Base-by-base conservation (phyloP, 2,113 vertebrate genomes). In the Pedionomus torquatus region DNA sequence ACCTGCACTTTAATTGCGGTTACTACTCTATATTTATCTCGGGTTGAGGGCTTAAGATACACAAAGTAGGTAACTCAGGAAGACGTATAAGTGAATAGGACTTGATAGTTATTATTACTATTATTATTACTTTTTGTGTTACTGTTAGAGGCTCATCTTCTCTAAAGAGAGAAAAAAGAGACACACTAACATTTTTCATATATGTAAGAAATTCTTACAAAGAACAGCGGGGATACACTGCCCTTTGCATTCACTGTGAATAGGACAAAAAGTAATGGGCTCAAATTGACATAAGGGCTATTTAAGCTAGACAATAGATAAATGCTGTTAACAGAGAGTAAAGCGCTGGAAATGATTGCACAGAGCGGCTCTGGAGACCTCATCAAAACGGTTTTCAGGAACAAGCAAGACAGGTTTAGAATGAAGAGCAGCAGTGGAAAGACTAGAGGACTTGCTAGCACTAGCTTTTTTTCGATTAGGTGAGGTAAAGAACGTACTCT, bases 1-100 rank as follows among this genome's bases (percentile, higher is more conserved):
- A 21, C 21, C 69, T 7, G 16, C 1, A 0, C 64, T 21, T 64
- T 7, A 19, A 25, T 18, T 13, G 41, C 3, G 16, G 13, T 11
- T 1, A 2, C 28, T 33, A 1, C 4, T 55, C 61, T 10, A 0
- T 14, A 11, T 20, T 49, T 46, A 31, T 7, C 31, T 19, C 33
- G 1, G 3, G 35, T 55, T 1, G 13, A 49, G 17, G 11, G 44
- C 6, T 2, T 8, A 17, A 58, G 61, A n/a, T 2, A 31, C 30
- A 13, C 33, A 6, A 10, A 17, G 63, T 2, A 12, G 18, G 0
- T 44, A 33, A 35, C 35, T 21, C 13, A 52, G 48, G 33, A 48
- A 79, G 52, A 43, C 2, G 0, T 3, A 9, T 3, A 52, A 2
- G 61, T 41, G 77, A 92, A 77, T 26, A 51, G 71, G 31, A 18